Percentiles rank a stretch among this genome's conserved stretches.
Conservation (phyloP, 64 coral and sea anemone genomes). For the Cladopsammia gracilis region DNA sequence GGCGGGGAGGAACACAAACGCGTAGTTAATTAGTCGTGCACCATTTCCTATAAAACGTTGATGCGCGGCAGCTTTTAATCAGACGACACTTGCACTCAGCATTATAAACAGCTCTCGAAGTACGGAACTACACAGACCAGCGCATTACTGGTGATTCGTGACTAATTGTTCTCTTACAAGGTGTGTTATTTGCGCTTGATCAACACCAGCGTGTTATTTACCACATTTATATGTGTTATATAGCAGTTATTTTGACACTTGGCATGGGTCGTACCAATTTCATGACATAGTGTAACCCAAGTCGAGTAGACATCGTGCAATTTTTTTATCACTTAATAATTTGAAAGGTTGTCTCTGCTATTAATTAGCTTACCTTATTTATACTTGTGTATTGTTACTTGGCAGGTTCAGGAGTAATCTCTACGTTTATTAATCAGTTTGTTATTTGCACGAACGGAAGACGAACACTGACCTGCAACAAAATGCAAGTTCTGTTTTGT, state of each 20-base stretch:
- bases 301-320: conserved; percentile 6
- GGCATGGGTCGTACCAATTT: neutral
- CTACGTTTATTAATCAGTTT: conserved; percentile 20
- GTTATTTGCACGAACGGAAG: conserved; percentile 19
- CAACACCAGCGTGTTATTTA: neutral
- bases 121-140: neutral
- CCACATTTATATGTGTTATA: neutral
- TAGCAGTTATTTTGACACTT: neutral
- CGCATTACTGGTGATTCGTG: neutral
- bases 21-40: conserved; percentile 21
- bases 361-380: conserved; percentile 66
- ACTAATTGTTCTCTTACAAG: neutral
- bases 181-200: conserved; percentile 13
- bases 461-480: neutral
- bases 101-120: neutral
- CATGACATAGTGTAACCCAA: conserved; percentile 36
- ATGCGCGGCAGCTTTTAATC: neutral
- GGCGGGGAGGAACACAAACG: neutral
- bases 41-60: conserved; percentile 11
- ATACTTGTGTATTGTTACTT: conserved; percentile 31
- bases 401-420: conserved; percentile 38
- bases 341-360: conserved; percentile 36
- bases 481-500: conserved; percentile 27
- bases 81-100: neutral
- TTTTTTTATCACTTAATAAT: conserved; percentile 52